Conservation (phyloP, 2,888 invertebrate genomes). For the Hypselothyrea guttata region DNA sequence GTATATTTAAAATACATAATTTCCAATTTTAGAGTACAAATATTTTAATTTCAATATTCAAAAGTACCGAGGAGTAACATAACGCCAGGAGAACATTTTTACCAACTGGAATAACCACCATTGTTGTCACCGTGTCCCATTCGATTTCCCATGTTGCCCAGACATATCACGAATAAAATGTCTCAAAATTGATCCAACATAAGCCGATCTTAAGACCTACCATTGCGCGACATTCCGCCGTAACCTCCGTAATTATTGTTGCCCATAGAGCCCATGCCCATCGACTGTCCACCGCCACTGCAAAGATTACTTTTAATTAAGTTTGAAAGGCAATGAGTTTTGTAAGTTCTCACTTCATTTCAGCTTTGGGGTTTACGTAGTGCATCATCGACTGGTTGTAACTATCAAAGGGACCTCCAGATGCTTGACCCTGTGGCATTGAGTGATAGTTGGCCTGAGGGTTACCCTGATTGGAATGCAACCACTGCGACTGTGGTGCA, state of each 20-base stretch:
- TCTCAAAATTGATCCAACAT: not conserved
- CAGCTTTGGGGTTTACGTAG: slow-evolving; percentile 6
- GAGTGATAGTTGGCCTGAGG: slow-evolving; percentile 13
- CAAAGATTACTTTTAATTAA: too few relatives aligned
- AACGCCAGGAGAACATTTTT: too few relatives aligned
- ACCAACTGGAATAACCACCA: too few relatives aligned
- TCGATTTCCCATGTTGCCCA: slow-evolving; percentile 20
- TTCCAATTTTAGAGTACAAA: too few relatives aligned
- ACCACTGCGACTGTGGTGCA: slow-evolving; percentile 50
- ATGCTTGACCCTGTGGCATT: slow-evolving; percentile 6
- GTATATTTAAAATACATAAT: too few relatives aligned
- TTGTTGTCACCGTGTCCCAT: slow-evolving; percentile 34
- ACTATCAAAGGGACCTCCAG: slow-evolving; percentile 27
- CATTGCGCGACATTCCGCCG: slow-evolving; percentile 37
- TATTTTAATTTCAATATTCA: too few relatives aligned
- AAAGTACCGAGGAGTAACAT: too few relatives aligned
- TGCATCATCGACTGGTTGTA: slow-evolving; percentile 59
- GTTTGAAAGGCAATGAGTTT: not conserved
- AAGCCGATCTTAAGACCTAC: slow-evolving; percentile 11
- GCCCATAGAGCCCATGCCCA: slow-evolving; percentile 35
- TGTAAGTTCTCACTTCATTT: slow-evolving; percentile 11
- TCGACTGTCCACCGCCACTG: slow-evolving; percentile 13
- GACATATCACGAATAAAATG: slow-evolving; percentile 12
- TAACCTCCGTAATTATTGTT: slow-evolving; percentile 33
- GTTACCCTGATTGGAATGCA: slow-evolving; percentile 57